Conservation (phyloP, 2,888 invertebrate species). For the Andricus curvator region DNA sequence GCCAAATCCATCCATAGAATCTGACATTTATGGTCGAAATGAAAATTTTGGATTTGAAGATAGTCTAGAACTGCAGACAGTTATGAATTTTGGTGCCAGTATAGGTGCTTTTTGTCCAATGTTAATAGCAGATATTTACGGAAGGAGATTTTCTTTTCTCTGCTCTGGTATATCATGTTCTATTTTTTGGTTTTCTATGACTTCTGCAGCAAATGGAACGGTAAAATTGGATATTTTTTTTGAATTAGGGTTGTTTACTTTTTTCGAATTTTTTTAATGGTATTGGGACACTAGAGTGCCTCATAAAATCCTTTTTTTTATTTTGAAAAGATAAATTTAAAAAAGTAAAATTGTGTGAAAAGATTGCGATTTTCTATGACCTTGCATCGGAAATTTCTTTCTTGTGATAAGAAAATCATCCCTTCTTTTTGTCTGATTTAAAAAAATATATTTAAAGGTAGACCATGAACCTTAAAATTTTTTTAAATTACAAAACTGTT, state of each 20-base stretch:
- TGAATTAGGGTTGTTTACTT: background rate
- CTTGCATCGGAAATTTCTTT: too few species aligned
- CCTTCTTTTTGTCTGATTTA: too few species aligned
- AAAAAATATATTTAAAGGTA: too few species aligned
- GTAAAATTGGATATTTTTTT: conserved; percentile 34
- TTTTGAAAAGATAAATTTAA: too few species aligned
- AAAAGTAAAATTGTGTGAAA: too few species aligned
- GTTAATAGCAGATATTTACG: conserved; percentile 57
- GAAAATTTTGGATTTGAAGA: background rate
- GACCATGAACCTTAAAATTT: too few species aligned
- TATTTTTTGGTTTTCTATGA: conserved; percentile 45
- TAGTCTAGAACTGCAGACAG: background rate
- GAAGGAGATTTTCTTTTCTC: conserved; percentile 56
- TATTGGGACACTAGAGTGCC: too few species aligned
- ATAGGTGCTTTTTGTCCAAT: conserved; percentile 59
- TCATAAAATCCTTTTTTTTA: too few species aligned
- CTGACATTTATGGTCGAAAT: conserved; percentile 39
- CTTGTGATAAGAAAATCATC: too few species aligned
- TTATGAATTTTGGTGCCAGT: conserved; percentile 58
- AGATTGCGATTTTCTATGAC: too few species aligned
- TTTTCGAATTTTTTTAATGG: background rate
- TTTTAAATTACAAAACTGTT: too few species aligned
- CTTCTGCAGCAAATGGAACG: conserved; percentile 36
- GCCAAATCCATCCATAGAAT: conserved; percentile 52
- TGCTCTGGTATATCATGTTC: conserved; percentile 49